phyloP scores from a whole-genome alignment of 2,888 invertebrate species.

The Harpagoxenus sublaevis region DNA sequence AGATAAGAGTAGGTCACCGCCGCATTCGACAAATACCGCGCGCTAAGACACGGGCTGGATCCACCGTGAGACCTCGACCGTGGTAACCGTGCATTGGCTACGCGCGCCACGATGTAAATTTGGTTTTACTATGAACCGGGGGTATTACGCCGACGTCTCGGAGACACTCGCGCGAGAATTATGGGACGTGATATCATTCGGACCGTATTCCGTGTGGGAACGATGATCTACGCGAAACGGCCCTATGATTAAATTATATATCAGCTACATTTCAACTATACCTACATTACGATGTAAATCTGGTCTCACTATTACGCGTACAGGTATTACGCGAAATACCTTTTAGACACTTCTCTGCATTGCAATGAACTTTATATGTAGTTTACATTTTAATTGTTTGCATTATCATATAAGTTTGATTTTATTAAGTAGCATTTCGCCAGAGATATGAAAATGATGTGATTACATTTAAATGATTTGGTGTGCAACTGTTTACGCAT shows the following conservation, averaged over 20 bases:
- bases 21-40: conserved; percentile 47
- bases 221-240: not conserved
- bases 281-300: conserved; percentile 8
- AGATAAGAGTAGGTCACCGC: conserved; percentile 53
- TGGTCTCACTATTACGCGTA: not conserved
- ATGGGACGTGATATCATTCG: not conserved
- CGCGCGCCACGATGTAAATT: conserved; percentile 16
- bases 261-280: not conserved
- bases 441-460: not conserved
- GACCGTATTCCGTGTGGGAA: not conserved
- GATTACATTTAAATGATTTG: not conserved
- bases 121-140: conserved; percentile 1
- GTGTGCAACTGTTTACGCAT: not conserved
- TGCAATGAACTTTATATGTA: not conserved
- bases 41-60: conserved; percentile 38
- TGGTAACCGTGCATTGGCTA: conserved; percentile 24
- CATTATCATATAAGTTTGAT: not conserved
- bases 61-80: conserved; percentile 1
- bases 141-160: conserved; percentile 21
- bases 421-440: not conserved
- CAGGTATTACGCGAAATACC: not conserved
- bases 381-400: conserved; percentile 11
- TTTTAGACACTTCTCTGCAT: not conserved
- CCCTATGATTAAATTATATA: conserved; percentile 1
- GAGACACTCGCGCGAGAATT: not conserved